A percentile compares a stretch with the other conserved stretches of the same genome.
These are phyloP conservation scores for Mesorhabditis spiculigera DNA, from an alignment of 2,888 invertebrate genomes.

Conservation along the genomic window DNA sequence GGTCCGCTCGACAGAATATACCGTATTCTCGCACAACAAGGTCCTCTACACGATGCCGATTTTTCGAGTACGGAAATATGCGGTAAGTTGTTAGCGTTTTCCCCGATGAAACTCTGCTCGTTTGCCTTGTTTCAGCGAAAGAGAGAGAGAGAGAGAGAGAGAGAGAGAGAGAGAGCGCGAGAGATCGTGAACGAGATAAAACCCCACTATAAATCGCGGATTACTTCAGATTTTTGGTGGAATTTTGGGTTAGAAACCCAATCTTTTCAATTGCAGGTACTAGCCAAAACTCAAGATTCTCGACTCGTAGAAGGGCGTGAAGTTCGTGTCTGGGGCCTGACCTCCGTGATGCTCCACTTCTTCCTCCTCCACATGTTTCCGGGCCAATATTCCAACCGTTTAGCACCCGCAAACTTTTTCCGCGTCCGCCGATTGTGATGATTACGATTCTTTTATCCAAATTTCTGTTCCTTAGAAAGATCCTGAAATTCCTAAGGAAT, in stretches of 20 bases:
- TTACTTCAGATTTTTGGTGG: slow-evolving; percentile 1
- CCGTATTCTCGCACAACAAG: neutral
- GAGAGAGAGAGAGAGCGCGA: no score
- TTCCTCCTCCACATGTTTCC: neutral
- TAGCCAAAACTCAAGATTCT: neutral
- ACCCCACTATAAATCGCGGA: neutral
- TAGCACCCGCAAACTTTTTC: no score
- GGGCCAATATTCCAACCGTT: neutral
- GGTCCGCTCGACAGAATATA: neutral
- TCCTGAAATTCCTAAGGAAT: no score
- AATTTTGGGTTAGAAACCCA: slow-evolving; percentile 2
- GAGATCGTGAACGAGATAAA: no score
- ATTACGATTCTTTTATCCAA: no score
- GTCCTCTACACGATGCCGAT: slow-evolving; percentile 2
- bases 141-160: no score
- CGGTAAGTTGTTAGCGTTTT: neutral
- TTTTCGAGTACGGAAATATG: neutral
- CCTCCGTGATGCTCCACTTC: neutral
- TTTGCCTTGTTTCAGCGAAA: no score
- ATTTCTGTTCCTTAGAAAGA: no score
- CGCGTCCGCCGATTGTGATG: no score
- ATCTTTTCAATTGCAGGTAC: neutral
- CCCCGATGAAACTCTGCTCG: no score
- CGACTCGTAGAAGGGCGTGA: neutral
- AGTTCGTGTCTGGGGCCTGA: neutral